Evolutionary conservation across 1,140 invertebrate genomes (phyloP), one percentile per base, ranked within the genome.

Genomic region (Euwallacea fornicatus): DNA sequence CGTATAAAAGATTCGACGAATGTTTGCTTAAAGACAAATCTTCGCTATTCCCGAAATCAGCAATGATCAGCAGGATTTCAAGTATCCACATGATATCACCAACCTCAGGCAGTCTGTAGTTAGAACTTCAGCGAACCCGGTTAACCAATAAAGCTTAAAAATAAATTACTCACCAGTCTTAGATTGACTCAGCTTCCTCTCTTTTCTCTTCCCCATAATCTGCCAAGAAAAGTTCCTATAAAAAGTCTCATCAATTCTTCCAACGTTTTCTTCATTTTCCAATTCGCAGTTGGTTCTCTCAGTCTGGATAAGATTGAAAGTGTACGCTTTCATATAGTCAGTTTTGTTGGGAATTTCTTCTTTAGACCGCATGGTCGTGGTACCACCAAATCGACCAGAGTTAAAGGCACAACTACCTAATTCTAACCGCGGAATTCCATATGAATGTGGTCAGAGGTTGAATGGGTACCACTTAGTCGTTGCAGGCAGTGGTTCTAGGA

Each of bases 251-350:
- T 73, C 61, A 42, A 73, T 73, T 64, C 69, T 67, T 11, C 73
- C 73, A 42, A 65, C 64, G 55, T 75, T 75, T 64, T 58, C 16
- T 65, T 72, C 67, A 53, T 76, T 66, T 65, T 72, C 70, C 69
- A 76, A 50, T 70, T 74, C 74, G 66, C 59, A 72, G 60, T 74
- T 68, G 11, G 70, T 72, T 62, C 64, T 68, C 72, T 76, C 74
- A 7, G 65, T 70, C 66, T 67, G 15, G 33, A 76, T 76, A 42
- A 76, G 65, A 74, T 76, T 72, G 53, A 70, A 74, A 68, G 66
- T 74, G 56, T 72, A 66, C 9, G 73, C 70, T 56, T 76, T 76
- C 69, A 76, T 67, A 50, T 74, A 76, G 61, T 76, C 72, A 13
- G 53, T 60, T 72, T 76, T 74, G 44, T 69, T 76, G 9, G 68